A percentile compares a stretch with the other conserved stretches of the same genome.
Conservation (phyloP, 2,888 invertebrate genomes). For the Nemotelus pantherinus region DNA sequence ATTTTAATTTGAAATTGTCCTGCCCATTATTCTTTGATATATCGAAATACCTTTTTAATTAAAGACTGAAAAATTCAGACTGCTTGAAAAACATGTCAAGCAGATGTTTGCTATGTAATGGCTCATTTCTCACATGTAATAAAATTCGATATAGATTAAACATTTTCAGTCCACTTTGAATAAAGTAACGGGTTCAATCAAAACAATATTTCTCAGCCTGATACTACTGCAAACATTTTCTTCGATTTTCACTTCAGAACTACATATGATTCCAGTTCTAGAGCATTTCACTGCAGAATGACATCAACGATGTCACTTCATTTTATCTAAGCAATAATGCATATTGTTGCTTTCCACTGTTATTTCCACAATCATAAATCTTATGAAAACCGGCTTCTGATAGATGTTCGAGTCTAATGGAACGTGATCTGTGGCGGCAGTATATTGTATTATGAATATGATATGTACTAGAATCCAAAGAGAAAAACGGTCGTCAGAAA, state of each 20-base stretch:
- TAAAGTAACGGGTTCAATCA: no score
- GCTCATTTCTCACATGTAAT: no score
- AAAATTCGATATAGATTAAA: no score
- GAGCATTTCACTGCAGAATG: neutral
- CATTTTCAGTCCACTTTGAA: no score
- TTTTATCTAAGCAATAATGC: constrained; percentile 6
- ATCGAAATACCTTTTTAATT: no score
- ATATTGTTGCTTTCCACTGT: neutral
- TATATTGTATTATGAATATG: constrained; percentile 23
- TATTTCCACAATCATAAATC: constrained; percentile 21
- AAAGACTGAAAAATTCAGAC: no score
- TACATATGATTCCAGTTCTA: neutral
- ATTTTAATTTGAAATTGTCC: no score
- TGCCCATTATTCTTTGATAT: no score
- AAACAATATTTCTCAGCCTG: no score
- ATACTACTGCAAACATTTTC: neutral
- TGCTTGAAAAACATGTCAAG: no score
- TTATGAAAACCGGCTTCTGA: constrained; percentile 32
- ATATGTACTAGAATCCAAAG: constrained; percentile 32
- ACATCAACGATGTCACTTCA: constrained; percentile 19
- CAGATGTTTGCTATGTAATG: no score
- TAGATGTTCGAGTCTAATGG: constrained; percentile 2
- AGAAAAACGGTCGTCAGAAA: constrained; percentile 30
- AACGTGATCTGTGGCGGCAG: constrained; percentile 19
- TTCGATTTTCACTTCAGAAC: neutral